Evolutionary conservation across 2,888 invertebrate genomes (phyloP), one percentile per base, ranked within the genome.

Genomic region (Tetragnatha montana): DNA sequence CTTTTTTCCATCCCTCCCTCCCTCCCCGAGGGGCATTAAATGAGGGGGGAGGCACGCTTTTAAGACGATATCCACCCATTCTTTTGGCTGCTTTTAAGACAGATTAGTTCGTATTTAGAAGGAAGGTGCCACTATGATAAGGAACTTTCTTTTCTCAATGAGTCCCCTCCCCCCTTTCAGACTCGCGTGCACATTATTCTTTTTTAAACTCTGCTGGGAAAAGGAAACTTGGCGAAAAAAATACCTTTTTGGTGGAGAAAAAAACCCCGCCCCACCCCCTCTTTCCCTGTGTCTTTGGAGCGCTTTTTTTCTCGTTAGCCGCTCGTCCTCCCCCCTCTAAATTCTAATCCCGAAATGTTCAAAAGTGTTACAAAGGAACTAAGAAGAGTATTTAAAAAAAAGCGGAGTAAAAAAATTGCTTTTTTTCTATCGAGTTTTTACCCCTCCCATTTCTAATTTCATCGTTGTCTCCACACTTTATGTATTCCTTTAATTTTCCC

Each of bases 401-500:
- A 78, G 22, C 22, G 70, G 71, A 14, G 10, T n/a, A 8, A 19
- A n/a, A 17, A 12, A 71, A 10, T 14, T 17, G 7, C 51, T 71
- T 70, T 82, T 22, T 81, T 71, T 81, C 17, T 74, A 17, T 73
- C 51, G 51, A 71, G 50, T 73, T 74, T 82, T 81, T 60, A 51
- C 76, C 71, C 89, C 75, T 51, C 71, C 76, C 82, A 73, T 87
- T 90, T 87, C 89, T 90, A 87, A 87, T 90, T 90, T 90, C 86
- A 90, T 81, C 89, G 89, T 87, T 87, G 89, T 90, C 86, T 82
- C 87, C 89, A 81, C 89, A 86, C 87, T 90, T 87, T 89, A 89
- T 89, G 89, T 87, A 90, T 87, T 90, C 89, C 89, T 90, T 90
- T 90, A 90, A 90, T 90, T 90, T 90, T 90, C 82, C 73, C n/a